phyloP scores from a whole-genome alignment of 2,113 vertebrate genomes.

The Romanogobio albipinnatus region DNA sequence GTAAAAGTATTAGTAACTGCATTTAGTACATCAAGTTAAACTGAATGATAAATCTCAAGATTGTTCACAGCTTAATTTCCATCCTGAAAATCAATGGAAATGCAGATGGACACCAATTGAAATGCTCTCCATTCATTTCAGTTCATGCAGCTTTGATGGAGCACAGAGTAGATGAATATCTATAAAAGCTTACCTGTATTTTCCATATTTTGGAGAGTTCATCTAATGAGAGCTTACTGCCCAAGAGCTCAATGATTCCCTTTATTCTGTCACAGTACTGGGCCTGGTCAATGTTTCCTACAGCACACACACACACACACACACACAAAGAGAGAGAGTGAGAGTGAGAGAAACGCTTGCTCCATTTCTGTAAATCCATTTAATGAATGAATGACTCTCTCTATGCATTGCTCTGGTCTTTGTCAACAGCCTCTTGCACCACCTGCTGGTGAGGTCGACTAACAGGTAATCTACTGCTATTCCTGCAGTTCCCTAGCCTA shows the following conservation, averaged over 20 bases:
- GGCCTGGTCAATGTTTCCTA: constrained; percentile 98
- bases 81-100: not conserved
- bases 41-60: not conserved
- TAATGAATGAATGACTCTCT: no score
- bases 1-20: no score
- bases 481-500: no score
- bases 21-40: no score
- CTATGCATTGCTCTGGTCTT: no score
- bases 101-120: not conserved
- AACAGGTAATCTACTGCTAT: no score
- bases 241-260: constrained; percentile 97
- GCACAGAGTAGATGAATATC: not conserved
- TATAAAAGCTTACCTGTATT: constrained; percentile 86
- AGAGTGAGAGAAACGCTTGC: not conserved
- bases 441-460: no score
- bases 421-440: no score
- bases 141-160: not conserved
- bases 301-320: constrained; percentile 38
- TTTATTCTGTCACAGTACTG: constrained; percentile 99
- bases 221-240: constrained; percentile 96
- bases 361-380: no score
- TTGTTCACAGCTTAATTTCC: not conserved
- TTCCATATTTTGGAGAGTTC: constrained; percentile 98
- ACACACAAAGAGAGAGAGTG: not conserved
- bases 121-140: not conserved